phyloP scores from a whole-genome alignment of 1,140 invertebrate genomes.

The Antheraea pernyi region DNA sequence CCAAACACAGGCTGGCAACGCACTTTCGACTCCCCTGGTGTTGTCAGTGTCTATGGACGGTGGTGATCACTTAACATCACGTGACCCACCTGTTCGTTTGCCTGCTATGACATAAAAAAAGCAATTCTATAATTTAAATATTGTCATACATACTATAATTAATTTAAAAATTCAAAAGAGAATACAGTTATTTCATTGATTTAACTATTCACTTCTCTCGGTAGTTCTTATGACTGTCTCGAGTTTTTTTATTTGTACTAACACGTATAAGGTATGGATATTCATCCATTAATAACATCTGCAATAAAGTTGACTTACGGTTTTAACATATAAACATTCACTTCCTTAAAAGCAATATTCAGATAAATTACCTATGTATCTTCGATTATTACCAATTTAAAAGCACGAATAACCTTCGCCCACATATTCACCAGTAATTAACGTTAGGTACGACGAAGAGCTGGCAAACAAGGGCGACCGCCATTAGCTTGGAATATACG shows the following conservation, averaged over 20 bases:
- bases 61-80: too few relatives aligned
- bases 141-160: too few relatives aligned
- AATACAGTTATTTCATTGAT: too few relatives aligned
- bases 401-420: background rate
- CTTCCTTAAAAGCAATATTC: background rate
- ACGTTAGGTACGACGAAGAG: background rate
- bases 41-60: too few relatives aligned
- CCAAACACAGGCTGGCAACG: too few relatives aligned
- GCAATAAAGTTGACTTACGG: background rate
- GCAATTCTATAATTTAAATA: too few relatives aligned
- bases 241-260: background rate
- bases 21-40: too few relatives aligned
- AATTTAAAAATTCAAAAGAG: too few relatives aligned
- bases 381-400: background rate
- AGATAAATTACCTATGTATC: background rate
- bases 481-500: slow-evolving; percentile 12
- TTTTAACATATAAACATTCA: background rate
- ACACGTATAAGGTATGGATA: background rate
- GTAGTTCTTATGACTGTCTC: too few relatives aligned
- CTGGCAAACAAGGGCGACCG: slow-evolving; percentile 7
- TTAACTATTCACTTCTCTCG: too few relatives aligned
- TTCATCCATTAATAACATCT: background rate
- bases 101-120: too few relatives aligned
- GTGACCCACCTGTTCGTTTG: too few relatives aligned
- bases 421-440: background rate